These are phyloP conservation scores for Siderastrea siderea DNA, from an alignment of 92 coral and sea anemone genomes.

Conservation along the genomic window DNA sequence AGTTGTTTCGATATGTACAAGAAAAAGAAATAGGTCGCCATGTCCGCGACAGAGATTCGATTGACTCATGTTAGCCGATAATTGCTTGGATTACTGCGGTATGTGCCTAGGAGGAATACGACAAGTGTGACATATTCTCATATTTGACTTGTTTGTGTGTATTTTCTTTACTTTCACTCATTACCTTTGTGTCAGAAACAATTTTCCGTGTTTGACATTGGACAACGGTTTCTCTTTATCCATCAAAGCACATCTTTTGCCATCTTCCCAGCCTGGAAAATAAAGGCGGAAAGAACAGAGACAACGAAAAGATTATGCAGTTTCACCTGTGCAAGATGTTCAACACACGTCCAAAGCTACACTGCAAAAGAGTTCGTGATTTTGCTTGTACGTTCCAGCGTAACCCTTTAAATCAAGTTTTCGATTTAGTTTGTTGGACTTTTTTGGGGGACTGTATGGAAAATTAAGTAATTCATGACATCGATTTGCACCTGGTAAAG, in stretches of 20 bases:
- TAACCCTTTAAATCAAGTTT: background rate
- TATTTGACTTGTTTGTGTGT: too few relatives aligned
- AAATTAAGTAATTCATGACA: background rate
- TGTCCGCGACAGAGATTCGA: too few relatives aligned
- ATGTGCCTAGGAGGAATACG: background rate
- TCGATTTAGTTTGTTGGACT: too few relatives aligned
- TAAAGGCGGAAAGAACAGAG: background rate
- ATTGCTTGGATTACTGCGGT: too few relatives aligned
- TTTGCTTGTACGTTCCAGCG: too few relatives aligned
- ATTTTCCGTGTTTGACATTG: constrained; percentile 83
- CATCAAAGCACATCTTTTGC: constrained; percentile 85
- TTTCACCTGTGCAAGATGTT: background rate
- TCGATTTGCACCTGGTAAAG: constrained; percentile 72
- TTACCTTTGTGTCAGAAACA: constrained; percentile 91
- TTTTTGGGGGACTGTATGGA: too few relatives aligned
- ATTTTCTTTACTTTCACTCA: background rate
- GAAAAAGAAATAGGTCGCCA: too few relatives aligned
- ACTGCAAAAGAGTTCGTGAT: too few relatives aligned
- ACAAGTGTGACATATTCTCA: too few relatives aligned
- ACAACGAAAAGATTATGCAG: background rate
- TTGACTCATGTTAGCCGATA: too few relatives aligned
- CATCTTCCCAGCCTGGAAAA: constrained; percentile 92
- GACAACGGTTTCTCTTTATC: constrained; percentile 88
- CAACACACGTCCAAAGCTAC: too few relatives aligned
- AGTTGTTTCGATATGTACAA: too few relatives aligned